These are phyloP conservation scores for Ophioderma brevispina DNA, from an alignment of 35 echinoderm and acorn worm species.

Conservation along the genomic window DNA sequence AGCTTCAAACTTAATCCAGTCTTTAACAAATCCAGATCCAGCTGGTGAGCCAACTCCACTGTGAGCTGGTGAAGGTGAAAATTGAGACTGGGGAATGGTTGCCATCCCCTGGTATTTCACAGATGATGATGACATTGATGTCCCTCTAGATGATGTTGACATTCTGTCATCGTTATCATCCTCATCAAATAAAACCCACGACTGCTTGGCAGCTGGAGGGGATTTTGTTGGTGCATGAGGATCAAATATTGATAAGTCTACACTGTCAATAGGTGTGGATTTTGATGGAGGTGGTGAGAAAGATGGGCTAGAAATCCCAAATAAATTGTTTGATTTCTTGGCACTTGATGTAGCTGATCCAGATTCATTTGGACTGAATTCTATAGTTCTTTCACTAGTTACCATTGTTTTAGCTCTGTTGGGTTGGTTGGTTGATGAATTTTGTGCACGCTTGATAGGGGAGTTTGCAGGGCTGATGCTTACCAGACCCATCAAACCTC, in stretches of 20 bases:
- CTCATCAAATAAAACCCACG: neutral
- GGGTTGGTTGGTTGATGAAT: neutral
- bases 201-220: neutral
- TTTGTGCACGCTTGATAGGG: neutral
- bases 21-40: neutral
- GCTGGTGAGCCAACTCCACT: neutral
- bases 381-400: neutral
- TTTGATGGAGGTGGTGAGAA: too few species aligned
- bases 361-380: neutral
- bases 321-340: too few species aligned
- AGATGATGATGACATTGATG: neutral
- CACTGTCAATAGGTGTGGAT: too few species aligned
- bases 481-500: neutral
- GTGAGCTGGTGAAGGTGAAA: neutral
- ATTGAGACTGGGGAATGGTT: neutral
- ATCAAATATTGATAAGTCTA: neutral
- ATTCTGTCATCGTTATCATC: neutral
- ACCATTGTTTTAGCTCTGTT: neutral
- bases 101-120: neutral
- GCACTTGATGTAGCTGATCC: neutral
- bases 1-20: neutral
- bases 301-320: neutral
- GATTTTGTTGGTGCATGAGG: neutral
- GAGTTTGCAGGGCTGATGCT: neutral
- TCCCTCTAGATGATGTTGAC: neutral